A percentile compares a stretch with the other conserved stretches of the same genome.
Conservation (phyloP, 2,888 invertebrate genomes). For the Dorcus parallelipipedus region DNA sequence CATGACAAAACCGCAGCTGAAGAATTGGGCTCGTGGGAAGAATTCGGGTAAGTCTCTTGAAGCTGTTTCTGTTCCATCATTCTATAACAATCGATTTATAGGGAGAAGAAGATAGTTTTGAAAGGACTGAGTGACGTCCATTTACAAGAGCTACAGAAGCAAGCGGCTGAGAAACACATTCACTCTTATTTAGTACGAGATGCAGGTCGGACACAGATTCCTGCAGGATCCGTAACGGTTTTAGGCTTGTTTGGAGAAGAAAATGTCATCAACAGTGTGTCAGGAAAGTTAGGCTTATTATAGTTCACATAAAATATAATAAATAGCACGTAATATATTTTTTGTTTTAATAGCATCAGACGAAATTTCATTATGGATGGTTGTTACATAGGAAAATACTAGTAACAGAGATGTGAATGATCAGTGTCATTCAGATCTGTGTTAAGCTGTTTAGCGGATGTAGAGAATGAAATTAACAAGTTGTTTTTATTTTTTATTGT, state of each 20-base stretch:
- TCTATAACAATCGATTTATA: constrained; percentile 25
- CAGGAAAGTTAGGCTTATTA: constrained; percentile 38
- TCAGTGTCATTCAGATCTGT: no score
- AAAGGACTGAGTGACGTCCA: constrained; percentile 45
- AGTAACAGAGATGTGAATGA: not conserved
- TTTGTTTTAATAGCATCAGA: not conserved
- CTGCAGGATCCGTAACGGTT: constrained; percentile 49
- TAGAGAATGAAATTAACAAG: no score
- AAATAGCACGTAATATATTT: not conserved
- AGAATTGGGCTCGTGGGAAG: constrained; percentile 51
- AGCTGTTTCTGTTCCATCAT: not conserved
- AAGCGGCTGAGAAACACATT: constrained; percentile 38
- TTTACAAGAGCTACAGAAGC: constrained; percentile 42
- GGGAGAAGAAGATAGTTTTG: constrained; percentile 50
- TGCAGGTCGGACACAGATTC: constrained; percentile 49
- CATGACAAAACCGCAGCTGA: constrained; percentile 39
- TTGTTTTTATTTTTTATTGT: no score
- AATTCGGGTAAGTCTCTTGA: constrained; percentile 42
- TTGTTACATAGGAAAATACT: not conserved
- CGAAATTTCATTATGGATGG: not conserved
- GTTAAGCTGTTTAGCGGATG: no score
- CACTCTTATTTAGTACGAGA: constrained; percentile 40
- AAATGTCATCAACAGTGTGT: constrained; percentile 47
- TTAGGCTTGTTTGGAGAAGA: constrained; percentile 52
- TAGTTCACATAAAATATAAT: constrained; percentile 13